Conservation (phyloP, 2,888 invertebrate genomes). For the Pollenia labialis region DNA sequence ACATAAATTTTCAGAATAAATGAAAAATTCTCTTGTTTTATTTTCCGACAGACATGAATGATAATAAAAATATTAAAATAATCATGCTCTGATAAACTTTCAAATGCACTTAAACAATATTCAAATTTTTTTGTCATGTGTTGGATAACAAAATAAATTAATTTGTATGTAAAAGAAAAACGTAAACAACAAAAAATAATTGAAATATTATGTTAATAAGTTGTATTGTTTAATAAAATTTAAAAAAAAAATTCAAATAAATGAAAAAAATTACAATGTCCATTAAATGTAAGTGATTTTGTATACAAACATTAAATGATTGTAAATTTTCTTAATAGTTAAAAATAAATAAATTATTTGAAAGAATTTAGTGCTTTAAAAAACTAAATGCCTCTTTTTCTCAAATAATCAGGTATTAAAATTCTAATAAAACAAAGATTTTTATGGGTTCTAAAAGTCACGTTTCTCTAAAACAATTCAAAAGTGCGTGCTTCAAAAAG, state of each 20-base stretch:
- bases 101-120: constrained; percentile 4
- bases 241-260: not conserved
- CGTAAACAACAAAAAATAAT: constrained; percentile 37
- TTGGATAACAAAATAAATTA: constrained; percentile 12
- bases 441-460: constrained; percentile 5
- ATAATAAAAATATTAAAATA: constrained; percentile 36
- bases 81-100: constrained; percentile 61
- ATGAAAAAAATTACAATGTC: no score
- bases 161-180: not conserved
- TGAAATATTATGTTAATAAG: constrained; percentile 49
- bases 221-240: not conserved
- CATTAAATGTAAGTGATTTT: constrained; percentile 2
- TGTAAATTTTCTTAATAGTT: not conserved
- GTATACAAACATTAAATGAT: not conserved
- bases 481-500: constrained; percentile 24
- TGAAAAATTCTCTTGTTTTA: not conserved
- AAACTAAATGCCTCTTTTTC: no score
- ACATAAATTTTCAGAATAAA: no score
- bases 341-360: not conserved
- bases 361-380: not conserved
- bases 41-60: not conserved
- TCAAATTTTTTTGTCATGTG: not conserved
- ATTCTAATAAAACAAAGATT: not conserved
- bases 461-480: constrained; percentile 37
- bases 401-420: no score